A percentile compares a stretch with the other conserved stretches of the same genome.
These are phyloP conservation scores for Platycheirus albimanus DNA, from an alignment of 2,888 invertebrate genomes.

Conservation along the genomic window DNA sequence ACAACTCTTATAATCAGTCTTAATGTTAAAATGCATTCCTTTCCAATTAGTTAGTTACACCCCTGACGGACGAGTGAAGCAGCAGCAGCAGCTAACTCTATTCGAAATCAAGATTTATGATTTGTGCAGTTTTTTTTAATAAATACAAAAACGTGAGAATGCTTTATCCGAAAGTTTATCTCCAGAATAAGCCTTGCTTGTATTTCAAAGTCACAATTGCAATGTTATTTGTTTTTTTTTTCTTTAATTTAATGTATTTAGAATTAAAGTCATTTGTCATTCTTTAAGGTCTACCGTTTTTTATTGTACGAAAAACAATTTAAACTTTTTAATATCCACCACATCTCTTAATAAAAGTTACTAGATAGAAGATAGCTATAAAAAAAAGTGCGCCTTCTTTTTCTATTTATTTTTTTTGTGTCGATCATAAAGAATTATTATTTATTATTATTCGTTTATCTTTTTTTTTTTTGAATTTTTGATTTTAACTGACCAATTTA, in stretches of 20 bases:
- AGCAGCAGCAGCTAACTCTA: no score
- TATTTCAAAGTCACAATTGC: conserved; percentile 36
- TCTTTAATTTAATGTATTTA: neutral
- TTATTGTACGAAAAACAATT: no score
- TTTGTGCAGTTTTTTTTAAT: conserved; percentile 6
- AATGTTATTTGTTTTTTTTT: neutral
- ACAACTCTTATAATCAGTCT: conserved; percentile 33
- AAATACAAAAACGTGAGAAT: conserved; percentile 45
- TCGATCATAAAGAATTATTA: conserved; percentile 6
- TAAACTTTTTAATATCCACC: neutral
- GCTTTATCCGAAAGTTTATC: conserved; percentile 34
- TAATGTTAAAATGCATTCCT: conserved; percentile 40
- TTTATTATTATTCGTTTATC: neutral
- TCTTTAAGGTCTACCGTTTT: no score
- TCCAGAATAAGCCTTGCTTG: conserved; percentile 13
- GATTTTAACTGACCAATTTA: conserved; percentile 7
- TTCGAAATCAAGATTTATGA: conserved; percentile 28
- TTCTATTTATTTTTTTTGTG: no score
- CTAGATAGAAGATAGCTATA: no score
- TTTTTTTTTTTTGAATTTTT: conserved; percentile 25
- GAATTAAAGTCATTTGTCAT: neutral
- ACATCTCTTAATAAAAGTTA: no score
- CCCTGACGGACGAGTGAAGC: neutral
- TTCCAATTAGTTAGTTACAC: conserved; percentile 3
- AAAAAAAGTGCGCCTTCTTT: no score